A percentile compares a stretch with the other conserved stretches of the same genome.
These are phyloP conservation scores for Eira barbara DNA, from an alignment of 2,113 vertebrate species.

Conservation along the genomic window DNA sequence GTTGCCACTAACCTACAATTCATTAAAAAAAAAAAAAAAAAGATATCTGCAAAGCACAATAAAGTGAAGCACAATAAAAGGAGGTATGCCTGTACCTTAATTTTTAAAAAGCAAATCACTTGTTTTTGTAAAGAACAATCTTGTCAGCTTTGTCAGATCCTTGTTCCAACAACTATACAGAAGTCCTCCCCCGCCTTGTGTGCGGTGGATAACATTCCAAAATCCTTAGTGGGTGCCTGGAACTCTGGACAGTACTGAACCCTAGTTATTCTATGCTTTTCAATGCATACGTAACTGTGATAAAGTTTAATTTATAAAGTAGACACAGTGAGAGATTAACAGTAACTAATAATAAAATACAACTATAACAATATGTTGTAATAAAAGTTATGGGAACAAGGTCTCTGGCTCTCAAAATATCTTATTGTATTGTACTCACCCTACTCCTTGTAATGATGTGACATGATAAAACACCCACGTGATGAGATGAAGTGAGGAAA, in stretches of 20 bases:
- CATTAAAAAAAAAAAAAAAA: not conserved
- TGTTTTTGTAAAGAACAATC: not conserved
- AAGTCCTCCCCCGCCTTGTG: not conserved
- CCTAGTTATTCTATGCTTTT: not conserved
- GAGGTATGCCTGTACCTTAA: not conserved
- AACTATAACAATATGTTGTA: not conserved
- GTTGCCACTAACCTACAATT: not conserved
- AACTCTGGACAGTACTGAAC: not conserved
- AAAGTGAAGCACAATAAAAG: not conserved
- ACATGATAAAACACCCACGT: not conserved
- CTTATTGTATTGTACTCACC: not conserved
- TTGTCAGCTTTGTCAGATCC: not conserved
- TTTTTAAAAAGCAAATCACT: slow-evolving; percentile 10
- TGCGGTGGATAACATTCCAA: not conserved
- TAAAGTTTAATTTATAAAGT: not conserved
- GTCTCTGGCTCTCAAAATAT: not conserved
- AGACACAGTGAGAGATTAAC: not conserved
- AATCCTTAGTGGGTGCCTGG: not conserved
- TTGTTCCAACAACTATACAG: not conserved
- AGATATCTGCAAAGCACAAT: not conserved
- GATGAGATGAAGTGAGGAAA: not conserved
- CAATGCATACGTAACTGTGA: not conserved
- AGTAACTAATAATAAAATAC: not conserved
- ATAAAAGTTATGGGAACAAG: not conserved
- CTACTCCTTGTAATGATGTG: not conserved